Base-by-base conservation (phyloP, 2,113 vertebrate species). In the Carollia perspicillata region DNA sequence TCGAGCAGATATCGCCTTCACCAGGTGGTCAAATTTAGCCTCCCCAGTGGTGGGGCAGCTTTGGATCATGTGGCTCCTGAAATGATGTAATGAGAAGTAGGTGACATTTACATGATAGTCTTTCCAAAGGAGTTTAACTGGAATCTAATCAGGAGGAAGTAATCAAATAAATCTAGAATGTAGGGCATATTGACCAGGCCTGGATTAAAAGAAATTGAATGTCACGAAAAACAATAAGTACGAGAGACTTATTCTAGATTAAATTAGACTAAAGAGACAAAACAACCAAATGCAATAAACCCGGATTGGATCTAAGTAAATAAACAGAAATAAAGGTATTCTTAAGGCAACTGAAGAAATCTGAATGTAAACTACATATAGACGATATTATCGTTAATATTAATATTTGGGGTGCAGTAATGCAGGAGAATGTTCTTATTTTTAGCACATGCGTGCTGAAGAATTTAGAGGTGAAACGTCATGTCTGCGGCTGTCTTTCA, bases 61-160 rank as follows among this genome's bases (percentile, higher is more conserved):
- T 90, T 35, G 3, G 5, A 71, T 37, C 20, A 44, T 3, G 5
- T 10, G 28, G 37, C 47, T 85, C 40, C 37, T 28, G 9, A 80
- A 81, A 68, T 84, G 23, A 72, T 47, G 30, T 33, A 49, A 18
- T 74, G 33, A 84, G 37, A 75, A 33, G 58, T 17, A 42, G 2
- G 1, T 83, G 77, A 47, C 51, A 66, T 75, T n/a, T 60, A 30
- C 33, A 23, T 68, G 66, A 87, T 68, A 35, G 8, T 69, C 20
- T 93, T 85, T 66, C 69, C 66, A 71, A 80, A 92, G 89, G 89
- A 53, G 40, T 72, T 83, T 68, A 88, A 90, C 77, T 69, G 37
- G 66, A 97, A 95, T 78, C 80, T 93, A 93, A 95, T 89, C 79
- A 94, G 3, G 4, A 85, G 14, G 30, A 97, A 80, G 63, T 84